Conservation (phyloP, 2,888 invertebrate species). For the Ophion costatus region DNA sequence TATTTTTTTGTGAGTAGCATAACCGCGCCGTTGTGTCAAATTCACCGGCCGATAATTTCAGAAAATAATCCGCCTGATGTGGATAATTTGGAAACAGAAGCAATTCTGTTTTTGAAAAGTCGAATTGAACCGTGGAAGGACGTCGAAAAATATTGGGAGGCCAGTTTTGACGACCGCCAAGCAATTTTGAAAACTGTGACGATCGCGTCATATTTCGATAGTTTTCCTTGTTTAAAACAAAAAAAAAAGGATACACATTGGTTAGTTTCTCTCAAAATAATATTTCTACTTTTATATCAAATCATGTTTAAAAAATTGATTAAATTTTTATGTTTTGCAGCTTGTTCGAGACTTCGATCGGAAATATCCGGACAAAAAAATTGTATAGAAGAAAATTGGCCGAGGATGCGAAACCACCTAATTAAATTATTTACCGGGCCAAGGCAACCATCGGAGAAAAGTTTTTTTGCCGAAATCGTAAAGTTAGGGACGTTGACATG, state of each 20-base stretch:
- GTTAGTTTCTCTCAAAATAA: constrained; percentile 10
- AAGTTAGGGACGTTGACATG: constrained; percentile 12
- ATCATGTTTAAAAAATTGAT: constrained; percentile 12
- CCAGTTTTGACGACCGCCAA: constrained; percentile 12
- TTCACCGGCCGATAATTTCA: not conserved
- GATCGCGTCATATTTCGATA: constrained; percentile 17
- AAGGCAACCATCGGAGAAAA: constrained; percentile 20
- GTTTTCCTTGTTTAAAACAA: constrained; percentile 25
- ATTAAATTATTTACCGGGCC: constrained; percentile 15
- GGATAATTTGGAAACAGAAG: constrained; percentile 8
- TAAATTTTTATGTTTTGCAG: constrained; percentile 20
- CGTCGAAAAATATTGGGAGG: constrained; percentile 11
- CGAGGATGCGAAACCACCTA: constrained; percentile 15
- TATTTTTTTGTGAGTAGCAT: not conserved
- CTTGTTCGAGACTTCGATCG: constrained; percentile 17
- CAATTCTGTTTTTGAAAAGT: constrained; percentile 20
- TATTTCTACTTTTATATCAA: not conserved
- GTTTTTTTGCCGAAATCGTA: constrained; percentile 9
- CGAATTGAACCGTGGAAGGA: constrained; percentile 8
- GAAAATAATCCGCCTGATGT: constrained; percentile 10
- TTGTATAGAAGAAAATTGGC: constrained; percentile 15
- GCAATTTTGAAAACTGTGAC: constrained; percentile 8
- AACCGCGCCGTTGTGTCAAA: not conserved
- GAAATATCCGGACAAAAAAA: constrained; percentile 20
- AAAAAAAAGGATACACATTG: constrained; percentile 23